phyloP scores from a whole-genome alignment of 1,140 invertebrate genomes.

The Carposina sasakii region DNA sequence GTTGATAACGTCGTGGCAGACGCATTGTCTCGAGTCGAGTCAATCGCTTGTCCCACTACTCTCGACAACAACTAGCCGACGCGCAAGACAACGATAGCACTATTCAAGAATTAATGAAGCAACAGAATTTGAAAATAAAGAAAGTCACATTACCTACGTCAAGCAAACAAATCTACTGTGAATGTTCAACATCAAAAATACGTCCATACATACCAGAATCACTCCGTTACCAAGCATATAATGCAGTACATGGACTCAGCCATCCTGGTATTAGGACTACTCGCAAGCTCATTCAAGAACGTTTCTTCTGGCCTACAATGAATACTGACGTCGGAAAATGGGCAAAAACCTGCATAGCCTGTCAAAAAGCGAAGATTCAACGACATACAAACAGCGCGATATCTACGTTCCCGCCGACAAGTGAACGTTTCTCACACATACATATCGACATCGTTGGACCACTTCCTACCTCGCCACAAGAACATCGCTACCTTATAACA shows the following conservation, averaged over 20 bases:
- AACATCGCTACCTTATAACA: constrained; percentile 53
- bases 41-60: background rate
- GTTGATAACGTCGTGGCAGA: constrained; percentile 17
- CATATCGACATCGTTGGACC: no score
- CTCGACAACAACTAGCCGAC: constrained; percentile 10
- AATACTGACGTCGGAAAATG: constrained; percentile 45
- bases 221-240: background rate
- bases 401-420: constrained; percentile 17
- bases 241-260: constrained; percentile 3
- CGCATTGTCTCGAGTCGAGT: constrained; percentile 19
- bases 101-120: background rate
- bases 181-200: constrained; percentile 1
- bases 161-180: background rate
- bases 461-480: no score
- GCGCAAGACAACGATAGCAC: background rate
- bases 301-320: constrained; percentile 15
- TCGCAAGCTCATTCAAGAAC: constrained; percentile 3
- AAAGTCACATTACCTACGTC: background rate
- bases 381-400: constrained; percentile 5
- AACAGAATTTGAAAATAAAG: constrained; percentile 1
- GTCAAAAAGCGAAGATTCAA: constrained; percentile 29
- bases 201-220: constrained; percentile 7
- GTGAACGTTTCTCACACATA: constrained; percentile 55
- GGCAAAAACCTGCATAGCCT: constrained; percentile 25
- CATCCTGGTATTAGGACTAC: constrained; percentile 12